These are phyloP conservation scores for Pelodytes ibericus DNA, from an alignment of 2,797 vertebrate genomes.

Conservation along the genomic window DNA sequence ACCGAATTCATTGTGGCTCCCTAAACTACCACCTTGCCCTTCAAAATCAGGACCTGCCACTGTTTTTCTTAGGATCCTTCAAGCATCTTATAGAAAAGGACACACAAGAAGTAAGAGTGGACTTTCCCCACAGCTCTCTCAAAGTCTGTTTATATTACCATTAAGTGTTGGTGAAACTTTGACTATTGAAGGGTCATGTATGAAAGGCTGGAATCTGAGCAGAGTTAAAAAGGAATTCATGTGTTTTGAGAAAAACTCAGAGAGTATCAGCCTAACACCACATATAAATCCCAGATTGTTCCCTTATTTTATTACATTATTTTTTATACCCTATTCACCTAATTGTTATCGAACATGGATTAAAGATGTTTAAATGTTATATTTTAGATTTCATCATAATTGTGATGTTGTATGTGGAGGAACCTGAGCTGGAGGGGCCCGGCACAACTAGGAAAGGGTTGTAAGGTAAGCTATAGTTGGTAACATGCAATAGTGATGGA, in stretches of 20 bases:
- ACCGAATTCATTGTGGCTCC: no score
- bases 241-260: conserved; percentile 5
- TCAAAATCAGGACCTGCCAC: no score
- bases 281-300: not conserved
- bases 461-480: no score
- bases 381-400: no score
- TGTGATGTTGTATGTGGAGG: no score
- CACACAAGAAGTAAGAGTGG: conserved; percentile 30
- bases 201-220: not conserved
- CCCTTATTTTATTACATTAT: not conserved
- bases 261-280: not conserved
- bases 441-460: no score
- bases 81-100: conserved; percentile 15
- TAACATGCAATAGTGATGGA: no score
- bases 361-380: no score
- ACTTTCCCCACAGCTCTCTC: conserved; percentile 7
- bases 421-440: no score
- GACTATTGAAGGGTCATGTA: conserved; percentile 31
- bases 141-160: conserved; percentile 32
- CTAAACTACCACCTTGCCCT: no score
- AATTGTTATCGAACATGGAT: no score
- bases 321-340: not conserved
- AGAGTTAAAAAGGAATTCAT: not conserved
- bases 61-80: not conserved
- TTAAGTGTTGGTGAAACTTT: conserved; percentile 22